Evolutionary conservation across 1,140 invertebrate species (phyloP).

Genomic region (Cyclina sinensis): DNA sequence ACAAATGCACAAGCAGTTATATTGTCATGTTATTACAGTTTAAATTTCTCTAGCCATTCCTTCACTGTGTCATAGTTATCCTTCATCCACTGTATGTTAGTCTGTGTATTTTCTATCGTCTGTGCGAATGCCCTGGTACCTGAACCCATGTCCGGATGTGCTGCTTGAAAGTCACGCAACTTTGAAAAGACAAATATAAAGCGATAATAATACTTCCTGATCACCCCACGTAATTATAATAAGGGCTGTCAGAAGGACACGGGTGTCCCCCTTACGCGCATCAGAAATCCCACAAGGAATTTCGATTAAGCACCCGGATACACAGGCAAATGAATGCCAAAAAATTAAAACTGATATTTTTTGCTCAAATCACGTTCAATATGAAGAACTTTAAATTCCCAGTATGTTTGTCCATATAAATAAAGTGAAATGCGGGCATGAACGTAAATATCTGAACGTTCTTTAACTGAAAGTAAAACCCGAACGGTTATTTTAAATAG

Average conservation of each 20-base stretch:
- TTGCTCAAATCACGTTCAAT: too few relatives aligned
- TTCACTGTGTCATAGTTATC: constrained; percentile 91
- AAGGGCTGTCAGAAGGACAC: neutral
- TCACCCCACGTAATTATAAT: neutral
- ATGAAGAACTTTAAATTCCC: too few relatives aligned
- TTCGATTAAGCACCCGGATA: too few relatives aligned
- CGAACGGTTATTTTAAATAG: too few relatives aligned
- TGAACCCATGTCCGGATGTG: constrained; percentile 87
- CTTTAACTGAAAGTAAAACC: too few relatives aligned
- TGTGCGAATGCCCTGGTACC: constrained; percentile 91
- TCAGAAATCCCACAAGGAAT: too few relatives aligned
- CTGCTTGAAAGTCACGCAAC: constrained; percentile 69
- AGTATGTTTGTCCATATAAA: too few relatives aligned
- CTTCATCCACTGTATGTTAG: constrained; percentile 94
- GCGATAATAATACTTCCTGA: neutral
- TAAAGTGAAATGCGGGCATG: too few relatives aligned
- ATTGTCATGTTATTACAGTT: neutral
- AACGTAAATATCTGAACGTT: too few relatives aligned
- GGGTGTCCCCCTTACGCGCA: neutral
- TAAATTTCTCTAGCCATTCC: constrained; percentile 87
- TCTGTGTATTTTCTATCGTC: constrained; percentile 92
- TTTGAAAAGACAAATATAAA: constrained; percentile 73
- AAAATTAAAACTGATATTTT: too few relatives aligned
- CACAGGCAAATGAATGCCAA: too few relatives aligned
- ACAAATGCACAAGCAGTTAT: too few relatives aligned